Base-by-base conservation (phyloP, 2,888 invertebrate genomes). In the Rotaria sp. region DNA sequence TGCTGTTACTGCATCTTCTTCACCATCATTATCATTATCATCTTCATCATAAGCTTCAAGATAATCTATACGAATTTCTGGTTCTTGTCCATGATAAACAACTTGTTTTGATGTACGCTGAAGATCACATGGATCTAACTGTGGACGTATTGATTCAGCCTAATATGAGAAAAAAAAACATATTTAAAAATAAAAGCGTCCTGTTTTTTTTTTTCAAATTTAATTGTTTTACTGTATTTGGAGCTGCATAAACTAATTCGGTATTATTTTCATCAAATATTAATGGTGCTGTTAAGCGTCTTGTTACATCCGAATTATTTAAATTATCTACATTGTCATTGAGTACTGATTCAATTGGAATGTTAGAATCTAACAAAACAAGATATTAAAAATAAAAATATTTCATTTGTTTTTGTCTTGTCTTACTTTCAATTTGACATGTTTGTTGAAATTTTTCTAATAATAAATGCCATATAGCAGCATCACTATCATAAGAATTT, bases 401-500 rank as follows among this genome's bases (percentile, higher is more conserved):
- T 50, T 18, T 50, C 13, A 11, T 45, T 45, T 11, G 10, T 13
- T 24, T 80, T 24, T 2, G 2, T 2, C 38, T 45, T 26, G 10
- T 45, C 75, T 3, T 80, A 80, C 45, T 80, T 3, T 80, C 45
- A 13, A 80, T 80, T 18, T 80, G 80, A 80, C 41, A 80, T 80
- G 41, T 45, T 45, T 80, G 80, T 80, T 80, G 80, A 80, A 80
- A 80, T n/a, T 80, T 80, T 45, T 80, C 80, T 45, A 80, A n/a
- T 80, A 80, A 45, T 35, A 80, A 80, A 80, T 80, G 80, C 41
- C 45, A 80, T 45, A 80, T 80, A 15, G 80, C 80, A 11, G 80
- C 80, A 45, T 80, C 80, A 80, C 80, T 80, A 80, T 80, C 80
- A 80, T 80, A 80, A n/a, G 80, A 80, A 80, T 80, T 80, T 11